Evolutionary conservation across 2,888 invertebrate species (phyloP).

Genomic region (Scrobipalpa costella): DNA sequence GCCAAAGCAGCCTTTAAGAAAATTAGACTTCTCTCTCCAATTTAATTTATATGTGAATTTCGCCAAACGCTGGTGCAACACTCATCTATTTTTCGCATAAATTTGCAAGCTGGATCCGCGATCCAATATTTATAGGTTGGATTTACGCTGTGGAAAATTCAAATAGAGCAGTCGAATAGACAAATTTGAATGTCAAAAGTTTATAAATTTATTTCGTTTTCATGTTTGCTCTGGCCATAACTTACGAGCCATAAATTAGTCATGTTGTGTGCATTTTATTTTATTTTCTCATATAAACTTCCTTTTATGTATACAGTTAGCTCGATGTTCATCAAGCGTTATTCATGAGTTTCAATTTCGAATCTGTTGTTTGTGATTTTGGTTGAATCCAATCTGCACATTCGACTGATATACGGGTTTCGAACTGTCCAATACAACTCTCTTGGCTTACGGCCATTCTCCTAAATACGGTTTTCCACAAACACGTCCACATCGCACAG

Average conservation of each 20-base stretch:
- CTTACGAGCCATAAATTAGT: not conserved
- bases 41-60: constrained; percentile 20
- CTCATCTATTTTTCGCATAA: constrained; percentile 15
- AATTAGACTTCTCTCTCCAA: constrained; percentile 6
- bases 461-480: constrained; percentile 39
- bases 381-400: constrained; percentile 48
- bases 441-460: constrained; percentile 52
- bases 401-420: constrained; percentile 43
- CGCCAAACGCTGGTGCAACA: constrained; percentile 12
- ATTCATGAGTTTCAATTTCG: no score
- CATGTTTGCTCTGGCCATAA: not conserved
- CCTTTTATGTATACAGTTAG: no score
- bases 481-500: constrained; percentile 37
- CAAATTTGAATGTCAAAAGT: constrained; percentile 8
- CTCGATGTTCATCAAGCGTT: no score
- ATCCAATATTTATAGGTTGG: constrained; percentile 18
- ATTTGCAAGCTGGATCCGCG: constrained; percentile 14
- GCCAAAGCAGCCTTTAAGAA: constrained; percentile 18
- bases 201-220: constrained; percentile 3
- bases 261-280: not conserved
- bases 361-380: constrained; percentile 25
- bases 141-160: constrained; percentile 18
- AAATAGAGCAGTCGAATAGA: constrained; percentile 9
- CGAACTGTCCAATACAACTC: constrained; percentile 30
- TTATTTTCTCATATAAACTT: no score